A percentile compares a stretch with the other conserved stretches of the same genome.
phyloP scores from a whole-genome alignment of 2,113 vertebrate genomes.

The Ivindomyrus marchei region DNA sequence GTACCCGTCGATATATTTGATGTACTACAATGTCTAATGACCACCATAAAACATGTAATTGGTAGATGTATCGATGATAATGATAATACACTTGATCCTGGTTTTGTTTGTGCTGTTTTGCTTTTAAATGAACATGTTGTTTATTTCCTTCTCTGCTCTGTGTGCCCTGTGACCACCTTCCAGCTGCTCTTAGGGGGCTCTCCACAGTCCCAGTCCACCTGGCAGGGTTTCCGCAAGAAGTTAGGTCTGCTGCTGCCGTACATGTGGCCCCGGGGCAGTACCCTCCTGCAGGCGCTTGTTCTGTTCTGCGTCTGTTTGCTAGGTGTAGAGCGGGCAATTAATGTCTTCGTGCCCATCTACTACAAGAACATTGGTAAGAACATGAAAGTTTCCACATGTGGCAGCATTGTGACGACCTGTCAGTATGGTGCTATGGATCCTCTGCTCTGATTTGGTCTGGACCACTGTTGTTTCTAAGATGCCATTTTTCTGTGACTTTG shows the following conservation, averaged over 20 bases:
- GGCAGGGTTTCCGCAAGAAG: conserved; percentile 76
- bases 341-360: conserved; percentile 88
- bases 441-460: background rate
- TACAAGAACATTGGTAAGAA: conserved; percentile 83
- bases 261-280: conserved; percentile 78
- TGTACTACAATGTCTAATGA: background rate
- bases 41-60: background rate
- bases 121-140: background rate
- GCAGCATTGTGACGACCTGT: background rate
- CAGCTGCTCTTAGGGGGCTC: conserved; percentile 56
- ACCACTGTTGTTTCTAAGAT: background rate
- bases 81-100: background rate
- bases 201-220: conserved; percentile 64
- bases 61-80: background rate
- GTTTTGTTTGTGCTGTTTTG: background rate
- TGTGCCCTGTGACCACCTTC: background rate
- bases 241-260: conserved; percentile 76
- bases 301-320: conserved; percentile 79
- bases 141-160: background rate
- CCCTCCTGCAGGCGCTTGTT: conserved; percentile 74
- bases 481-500: background rate
- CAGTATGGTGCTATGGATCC: background rate
- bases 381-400: background rate
- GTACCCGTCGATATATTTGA: background rate
- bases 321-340: conserved; percentile 77